These are phyloP conservation scores for Caerostris darwini DNA, from an alignment of 1,140 invertebrate species.

Conservation along the genomic window DNA sequence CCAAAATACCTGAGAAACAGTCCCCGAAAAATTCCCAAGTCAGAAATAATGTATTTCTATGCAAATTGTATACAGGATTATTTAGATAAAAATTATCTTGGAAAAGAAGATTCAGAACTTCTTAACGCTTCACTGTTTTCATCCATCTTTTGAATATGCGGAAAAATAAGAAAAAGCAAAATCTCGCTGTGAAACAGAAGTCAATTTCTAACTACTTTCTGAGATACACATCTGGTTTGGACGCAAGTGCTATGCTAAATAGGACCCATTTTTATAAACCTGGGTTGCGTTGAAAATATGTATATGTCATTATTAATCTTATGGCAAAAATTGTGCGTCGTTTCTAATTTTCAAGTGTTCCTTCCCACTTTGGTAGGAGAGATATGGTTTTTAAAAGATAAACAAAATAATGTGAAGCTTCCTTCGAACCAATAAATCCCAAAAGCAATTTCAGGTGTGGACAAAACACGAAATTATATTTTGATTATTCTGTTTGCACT, in stretches of 20 bases:
- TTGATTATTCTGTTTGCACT: neutral
- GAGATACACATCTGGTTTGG: neutral
- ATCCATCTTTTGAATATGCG: neutral
- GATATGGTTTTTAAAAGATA: neutral
- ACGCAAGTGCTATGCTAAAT: slow-evolving; percentile 1
- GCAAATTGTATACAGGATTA: neutral
- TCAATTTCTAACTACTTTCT: neutral
- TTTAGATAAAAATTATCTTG: slow-evolving; percentile 16
- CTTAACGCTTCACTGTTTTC: neutral
- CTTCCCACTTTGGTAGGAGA: neutral
- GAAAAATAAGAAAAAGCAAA: neutral
- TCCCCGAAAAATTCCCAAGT: neutral
- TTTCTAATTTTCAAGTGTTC: neutral
- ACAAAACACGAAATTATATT: neutral
- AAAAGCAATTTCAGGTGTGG: neutral
- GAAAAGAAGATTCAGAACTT: neutral
- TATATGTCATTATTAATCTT: neutral
- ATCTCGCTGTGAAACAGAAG: neutral
- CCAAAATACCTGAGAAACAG: neutral
- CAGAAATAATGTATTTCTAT: neutral
- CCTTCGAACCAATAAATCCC: neutral
- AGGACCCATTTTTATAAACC: slow-evolving; percentile 11
- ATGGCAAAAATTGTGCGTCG: neutral
- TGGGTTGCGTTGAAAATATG: neutral
- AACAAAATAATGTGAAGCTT: neutral